phyloP scores from a whole-genome alignment of 2,888 invertebrate species.

The Tanytarsus gracilentus region DNA sequence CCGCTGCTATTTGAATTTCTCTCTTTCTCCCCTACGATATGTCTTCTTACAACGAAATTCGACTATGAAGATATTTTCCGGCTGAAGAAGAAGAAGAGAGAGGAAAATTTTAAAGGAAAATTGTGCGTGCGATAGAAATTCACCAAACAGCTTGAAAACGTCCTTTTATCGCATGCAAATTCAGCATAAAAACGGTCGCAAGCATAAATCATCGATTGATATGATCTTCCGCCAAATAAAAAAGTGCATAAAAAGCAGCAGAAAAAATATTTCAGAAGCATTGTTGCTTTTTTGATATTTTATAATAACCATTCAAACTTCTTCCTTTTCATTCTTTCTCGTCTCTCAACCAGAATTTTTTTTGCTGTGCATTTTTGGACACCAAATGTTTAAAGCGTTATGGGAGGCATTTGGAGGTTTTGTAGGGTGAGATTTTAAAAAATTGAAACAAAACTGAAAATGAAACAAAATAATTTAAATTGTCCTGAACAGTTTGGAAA shows the following conservation, averaged over 20 bases:
- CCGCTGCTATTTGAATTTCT: background rate
- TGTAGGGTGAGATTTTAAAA: too few species aligned
- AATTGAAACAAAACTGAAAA: too few species aligned
- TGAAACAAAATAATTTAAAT: too few species aligned
- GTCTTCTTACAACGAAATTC: conserved; percentile 3
- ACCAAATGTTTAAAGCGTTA: too few species aligned
- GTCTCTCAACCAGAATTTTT: conserved; percentile 2
- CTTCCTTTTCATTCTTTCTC: background rate
- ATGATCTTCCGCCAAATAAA: conserved; percentile 16
- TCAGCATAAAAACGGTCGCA: conserved; percentile 7
- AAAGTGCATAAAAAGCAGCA: too few species aligned
- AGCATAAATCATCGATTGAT: conserved; percentile 27
- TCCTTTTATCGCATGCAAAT: background rate
- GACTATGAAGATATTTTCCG: conserved; percentile 25
- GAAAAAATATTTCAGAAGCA: background rate
- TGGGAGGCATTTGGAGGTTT: too few species aligned
- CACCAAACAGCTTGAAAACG: too few species aligned
- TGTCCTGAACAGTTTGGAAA: too few species aligned
- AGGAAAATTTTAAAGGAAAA: background rate
- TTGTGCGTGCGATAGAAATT: conserved; percentile 4
- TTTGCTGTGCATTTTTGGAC: background rate
- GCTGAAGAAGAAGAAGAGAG: background rate
- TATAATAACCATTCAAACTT: conserved; percentile 11
- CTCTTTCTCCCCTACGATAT: background rate
- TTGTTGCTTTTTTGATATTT: background rate